These are phyloP conservation scores for Linnaemya tessellans DNA, from an alignment of 2,888 invertebrate genomes.

Conservation along the genomic window DNA sequence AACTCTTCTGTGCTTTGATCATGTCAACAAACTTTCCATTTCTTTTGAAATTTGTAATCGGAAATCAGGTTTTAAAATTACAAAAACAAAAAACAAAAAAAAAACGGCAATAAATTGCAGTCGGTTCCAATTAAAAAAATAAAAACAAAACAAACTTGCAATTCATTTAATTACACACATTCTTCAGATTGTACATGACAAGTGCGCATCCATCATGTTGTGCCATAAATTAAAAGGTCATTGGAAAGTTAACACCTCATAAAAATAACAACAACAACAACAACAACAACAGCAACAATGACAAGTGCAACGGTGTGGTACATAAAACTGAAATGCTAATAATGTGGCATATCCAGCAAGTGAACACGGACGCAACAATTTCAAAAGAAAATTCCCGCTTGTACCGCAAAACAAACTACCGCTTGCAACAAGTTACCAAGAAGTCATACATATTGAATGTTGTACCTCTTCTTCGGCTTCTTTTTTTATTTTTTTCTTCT, in stretches of 20 bases:
- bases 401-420: constrained; percentile 27
- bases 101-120: too few species aligned
- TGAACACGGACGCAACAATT: constrained; percentile 38
- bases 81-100: neutral
- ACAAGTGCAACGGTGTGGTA: too few species aligned
- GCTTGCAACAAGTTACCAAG: constrained; percentile 26
- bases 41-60: neutral
- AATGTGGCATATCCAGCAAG: constrained; percentile 37
- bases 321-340: constrained; percentile 44
- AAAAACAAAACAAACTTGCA: constrained; percentile 5
- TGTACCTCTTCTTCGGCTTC: neutral
- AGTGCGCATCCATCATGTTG: constrained; percentile 49
- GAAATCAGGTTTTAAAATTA: neutral
- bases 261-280: constrained; percentile 64
- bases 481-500: neutral
- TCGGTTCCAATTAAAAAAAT: neutral
- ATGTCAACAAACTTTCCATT: constrained; percentile 2
- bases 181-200: neutral
- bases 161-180: constrained; percentile 44
- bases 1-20: neutral
- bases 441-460: constrained; percentile 4
- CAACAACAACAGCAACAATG: constrained; percentile 1
- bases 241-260: constrained; percentile 70
- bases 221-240: constrained; percentile 62
- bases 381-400: constrained; percentile 44